Conservation (phyloP, 2,113 vertebrate species). For the Ceuthmochares aereus region DNA sequence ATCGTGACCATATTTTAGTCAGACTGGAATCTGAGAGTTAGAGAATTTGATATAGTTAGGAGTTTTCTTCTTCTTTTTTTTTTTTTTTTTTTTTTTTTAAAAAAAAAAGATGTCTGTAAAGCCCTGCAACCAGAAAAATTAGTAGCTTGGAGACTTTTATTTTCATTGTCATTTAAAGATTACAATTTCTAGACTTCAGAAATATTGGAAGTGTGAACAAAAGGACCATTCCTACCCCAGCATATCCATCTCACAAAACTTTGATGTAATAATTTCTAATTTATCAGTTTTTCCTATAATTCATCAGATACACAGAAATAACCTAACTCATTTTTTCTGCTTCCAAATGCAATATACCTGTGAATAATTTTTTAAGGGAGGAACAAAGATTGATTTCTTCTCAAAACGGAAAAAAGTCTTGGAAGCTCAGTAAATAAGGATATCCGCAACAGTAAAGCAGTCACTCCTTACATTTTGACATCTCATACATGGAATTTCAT, state of each 20-base stretch:
- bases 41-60: not conserved
- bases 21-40: not conserved
- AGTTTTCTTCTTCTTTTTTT: accelerated
- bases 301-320: not conserved
- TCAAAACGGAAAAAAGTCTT: not conserved
- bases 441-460: not conserved
- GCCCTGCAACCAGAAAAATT: not conserved
- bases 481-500: not conserved
- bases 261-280: not conserved
- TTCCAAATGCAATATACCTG: not conserved
- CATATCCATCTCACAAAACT: not conserved
- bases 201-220: not conserved
- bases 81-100: no score
- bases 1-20: not conserved
- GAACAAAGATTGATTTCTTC: not conserved
- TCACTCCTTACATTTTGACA: not conserved
- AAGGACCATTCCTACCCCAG: not conserved
- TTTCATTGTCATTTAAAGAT: not conserved
- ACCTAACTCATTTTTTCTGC: not conserved
- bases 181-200: not conserved
- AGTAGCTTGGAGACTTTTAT: not conserved
- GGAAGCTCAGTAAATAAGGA: not conserved
- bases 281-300: not conserved
- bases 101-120: not conserved
- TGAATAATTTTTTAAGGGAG: not conserved